Base-by-base conservation (phyloP, 2,888 invertebrate genomes). In the Ornithoptera alexandrae region DNA sequence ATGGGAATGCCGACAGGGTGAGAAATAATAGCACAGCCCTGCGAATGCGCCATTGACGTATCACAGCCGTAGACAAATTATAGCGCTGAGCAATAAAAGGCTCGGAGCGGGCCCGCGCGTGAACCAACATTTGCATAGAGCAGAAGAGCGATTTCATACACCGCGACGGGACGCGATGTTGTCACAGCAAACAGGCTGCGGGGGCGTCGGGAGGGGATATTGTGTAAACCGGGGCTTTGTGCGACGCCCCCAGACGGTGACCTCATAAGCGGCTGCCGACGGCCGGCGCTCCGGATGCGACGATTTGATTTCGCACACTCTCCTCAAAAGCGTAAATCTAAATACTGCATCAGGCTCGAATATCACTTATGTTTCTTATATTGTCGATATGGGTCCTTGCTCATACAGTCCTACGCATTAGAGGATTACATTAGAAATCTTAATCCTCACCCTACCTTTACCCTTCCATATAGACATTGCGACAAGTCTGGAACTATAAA, bases 51-150 rank as follows among this genome's bases (percentile, higher is more conserved):
- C 30, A 39, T 61, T 67, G 60, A 67, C 39, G 36, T 42, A 30
- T 64, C 36, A 58, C 15, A 20, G 60, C 53, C 22, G 12, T 20
- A 56, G 39, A 57, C 20, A 69, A 65, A 61, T 69, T 61, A 58
- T 22, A 17, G 66, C 60, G 56, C 17, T 63, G 36, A 50, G 63
- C 60, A 63, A 63, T 64, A 70, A 70, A 67, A 67, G 63, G 24
- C 67, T 42, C 70, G 68, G 68, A 71, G 70, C 1, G 22, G 22
- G 22, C 22, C 22, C 22, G 22, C 22, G 22, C 61, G 65, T 58
- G 39, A 65, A 72, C 71, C 68, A 72, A 75, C 69, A 74, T 75
- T 75, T 73, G 72, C 74, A 75, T 74, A 72, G 63, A 68, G 50
- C 42, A 61, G 69, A 66, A 62, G 62, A 70, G 69, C 66, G 66